Conservation (phyloP, 2,113 vertebrate genomes). For the Lynx canadensis region DNA sequence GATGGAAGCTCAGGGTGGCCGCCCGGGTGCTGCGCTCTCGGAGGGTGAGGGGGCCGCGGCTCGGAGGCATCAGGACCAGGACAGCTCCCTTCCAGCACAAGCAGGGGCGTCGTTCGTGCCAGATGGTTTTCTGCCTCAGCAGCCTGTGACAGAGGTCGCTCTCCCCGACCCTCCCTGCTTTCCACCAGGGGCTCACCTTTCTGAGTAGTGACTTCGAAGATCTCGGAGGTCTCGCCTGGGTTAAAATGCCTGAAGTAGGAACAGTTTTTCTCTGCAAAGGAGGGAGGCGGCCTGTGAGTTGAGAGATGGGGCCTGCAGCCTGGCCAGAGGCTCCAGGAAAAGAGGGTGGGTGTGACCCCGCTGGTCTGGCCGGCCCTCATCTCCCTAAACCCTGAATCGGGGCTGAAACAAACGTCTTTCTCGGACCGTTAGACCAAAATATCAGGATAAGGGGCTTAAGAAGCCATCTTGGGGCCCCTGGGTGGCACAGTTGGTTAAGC, state of each 20-base stretch:
- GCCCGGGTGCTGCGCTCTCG: accelerated
- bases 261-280: conserved; percentile 92
- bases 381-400: neutral
- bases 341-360: accelerated
- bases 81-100: neutral
- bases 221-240: conserved; percentile 91
- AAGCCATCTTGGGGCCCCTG: too few species aligned
- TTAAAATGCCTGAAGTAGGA: conserved; percentile 97
- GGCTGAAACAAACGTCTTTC: neutral
- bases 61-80: accelerated
- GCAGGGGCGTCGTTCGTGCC: neutral
- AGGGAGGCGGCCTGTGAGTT: conserved; percentile 39
- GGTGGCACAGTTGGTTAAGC: too few species aligned
- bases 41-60: neutral
- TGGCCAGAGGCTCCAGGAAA: accelerated
- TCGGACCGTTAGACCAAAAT: neutral
- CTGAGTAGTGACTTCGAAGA: conserved; percentile 96
- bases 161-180: neutral
- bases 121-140: neutral
- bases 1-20: neutral
- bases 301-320: neutral
- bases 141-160: neutral
- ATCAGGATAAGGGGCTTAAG: neutral
- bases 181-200: conserved; percentile 88
- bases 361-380: neutral